Evolutionary conservation across 2,113 vertebrate genomes (phyloP).

Genomic region (Sigmodon hispidus): DNA sequence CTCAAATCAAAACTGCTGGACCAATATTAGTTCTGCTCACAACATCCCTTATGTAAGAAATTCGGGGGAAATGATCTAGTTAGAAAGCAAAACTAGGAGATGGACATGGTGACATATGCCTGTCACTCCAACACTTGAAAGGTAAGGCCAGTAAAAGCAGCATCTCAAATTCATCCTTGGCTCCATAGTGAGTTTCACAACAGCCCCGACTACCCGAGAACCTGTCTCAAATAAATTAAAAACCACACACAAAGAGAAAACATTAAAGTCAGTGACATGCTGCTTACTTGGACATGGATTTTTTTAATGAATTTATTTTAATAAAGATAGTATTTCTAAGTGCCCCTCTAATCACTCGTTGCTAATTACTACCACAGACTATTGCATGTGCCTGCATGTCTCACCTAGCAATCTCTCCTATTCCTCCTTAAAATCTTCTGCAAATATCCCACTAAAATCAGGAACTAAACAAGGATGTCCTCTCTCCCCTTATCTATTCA

Average conservation of each 20-base stretch:
- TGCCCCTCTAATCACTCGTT: not conserved
- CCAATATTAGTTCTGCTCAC: not conserved
- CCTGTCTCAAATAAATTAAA: not conserved
- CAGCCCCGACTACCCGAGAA: not conserved
- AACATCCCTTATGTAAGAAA: not conserved
- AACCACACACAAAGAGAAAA: not conserved
- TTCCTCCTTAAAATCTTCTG: conserved; percentile 48
- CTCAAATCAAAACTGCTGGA: not conserved
- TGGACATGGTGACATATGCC: too few relatives aligned
- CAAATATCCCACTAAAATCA: too few relatives aligned
- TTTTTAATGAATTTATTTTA: not conserved
- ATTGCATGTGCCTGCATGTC: not conserved
- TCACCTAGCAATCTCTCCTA: not conserved
- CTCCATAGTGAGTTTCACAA: not conserved
- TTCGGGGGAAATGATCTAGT: not conserved
- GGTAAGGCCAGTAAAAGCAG: not conserved
- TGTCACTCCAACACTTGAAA: too few relatives aligned
- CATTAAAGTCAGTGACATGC: not conserved
- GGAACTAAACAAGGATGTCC: too few relatives aligned
- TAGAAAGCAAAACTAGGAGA: not conserved
- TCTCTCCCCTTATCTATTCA: too few relatives aligned
- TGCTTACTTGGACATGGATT: not conserved
- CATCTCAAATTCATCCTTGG: not conserved
- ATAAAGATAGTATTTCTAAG: not conserved
- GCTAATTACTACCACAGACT: not conserved